Percentiles rank a stretch among this genome's conserved stretches.
These are phyloP conservation scores for Psilopsiagon aurifrons DNA, from an alignment of 2,113 vertebrate genomes.

Conservation along the genomic window DNA sequence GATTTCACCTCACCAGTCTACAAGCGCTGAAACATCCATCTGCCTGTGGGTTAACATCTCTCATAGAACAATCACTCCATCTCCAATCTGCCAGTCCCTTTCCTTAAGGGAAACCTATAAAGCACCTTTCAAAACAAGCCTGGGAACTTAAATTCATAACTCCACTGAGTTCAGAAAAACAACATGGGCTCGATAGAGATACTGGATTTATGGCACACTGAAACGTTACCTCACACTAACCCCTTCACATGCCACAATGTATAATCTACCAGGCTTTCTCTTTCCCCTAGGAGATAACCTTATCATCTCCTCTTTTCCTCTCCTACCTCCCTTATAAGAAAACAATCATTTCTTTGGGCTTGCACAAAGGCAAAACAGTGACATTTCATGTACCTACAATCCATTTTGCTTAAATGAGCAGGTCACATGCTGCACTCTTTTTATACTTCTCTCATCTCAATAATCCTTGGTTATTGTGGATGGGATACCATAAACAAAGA, in stretches of 20 bases:
- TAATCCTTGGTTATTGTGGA: not conserved
- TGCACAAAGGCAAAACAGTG: not conserved
- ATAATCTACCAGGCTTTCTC: not conserved
- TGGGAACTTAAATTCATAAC: conserved; percentile 33
- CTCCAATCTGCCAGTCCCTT: not conserved
- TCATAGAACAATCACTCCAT: not conserved
- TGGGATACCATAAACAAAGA: not conserved
- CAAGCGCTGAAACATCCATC: not conserved
- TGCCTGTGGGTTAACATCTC: not conserved
- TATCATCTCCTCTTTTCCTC: not conserved
- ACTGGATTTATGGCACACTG: not conserved
- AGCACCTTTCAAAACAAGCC: conserved; percentile 31
- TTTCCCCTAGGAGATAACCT: not conserved
- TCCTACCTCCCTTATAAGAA: not conserved
- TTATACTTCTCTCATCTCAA: not conserved
- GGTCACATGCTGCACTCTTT: not conserved
- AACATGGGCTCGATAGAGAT: not conserved
- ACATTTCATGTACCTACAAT: not conserved
- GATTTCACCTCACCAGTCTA: not conserved
- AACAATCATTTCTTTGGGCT: not conserved
- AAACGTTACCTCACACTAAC: not conserved
- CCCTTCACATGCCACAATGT: not conserved
- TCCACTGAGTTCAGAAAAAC: not conserved
- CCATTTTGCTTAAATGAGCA: not conserved
- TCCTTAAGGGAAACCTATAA: conserved; percentile 28